A percentile compares a stretch with the other conserved stretches of the same genome.
These are phyloP conservation scores for Watersipora subatra DNA, from an alignment of 1,140 invertebrate species.

Conservation along the genomic window DNA sequence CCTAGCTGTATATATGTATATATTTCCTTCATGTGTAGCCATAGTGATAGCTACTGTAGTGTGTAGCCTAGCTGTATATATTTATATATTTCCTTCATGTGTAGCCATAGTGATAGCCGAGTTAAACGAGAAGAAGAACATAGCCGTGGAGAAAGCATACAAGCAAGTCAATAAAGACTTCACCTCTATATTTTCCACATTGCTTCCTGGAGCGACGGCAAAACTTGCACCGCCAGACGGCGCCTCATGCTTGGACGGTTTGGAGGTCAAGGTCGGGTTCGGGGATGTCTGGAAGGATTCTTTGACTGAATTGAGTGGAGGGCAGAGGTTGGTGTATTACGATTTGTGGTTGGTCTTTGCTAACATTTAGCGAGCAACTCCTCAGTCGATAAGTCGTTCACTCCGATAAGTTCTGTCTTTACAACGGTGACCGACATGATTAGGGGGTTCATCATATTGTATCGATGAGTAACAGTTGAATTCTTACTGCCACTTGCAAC, in stretches of 20 bases:
- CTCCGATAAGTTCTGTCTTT: no score
- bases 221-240: conserved; percentile 64
- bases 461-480: no score
- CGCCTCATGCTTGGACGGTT: conserved; percentile 60
- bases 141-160: conserved; percentile 65
- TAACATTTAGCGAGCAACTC: not conserved
- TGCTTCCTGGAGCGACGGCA: conserved; percentile 77
- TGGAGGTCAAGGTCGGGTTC: conserved; percentile 86
- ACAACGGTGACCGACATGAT: no score
- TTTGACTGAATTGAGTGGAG: conserved; percentile 85
- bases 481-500: no score
- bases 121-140: conserved; percentile 76
- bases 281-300: conserved; percentile 92
- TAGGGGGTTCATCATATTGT: no score
- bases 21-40: not conserved
- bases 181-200: conserved; percentile 82
- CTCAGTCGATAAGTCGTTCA: no score
- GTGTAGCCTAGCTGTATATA: no score
- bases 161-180: conserved; percentile 66
- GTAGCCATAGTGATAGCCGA: conserved; percentile 69
- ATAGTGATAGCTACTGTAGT: no score
- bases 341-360: not conserved
- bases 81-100: conserved; percentile 38
- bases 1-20: not conserved
- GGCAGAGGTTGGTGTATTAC: conserved; percentile 52